Evolutionary conservation across 2,797 vertebrate genomes (phyloP).

Genomic region (Zenarchopterus dispar): DNA sequence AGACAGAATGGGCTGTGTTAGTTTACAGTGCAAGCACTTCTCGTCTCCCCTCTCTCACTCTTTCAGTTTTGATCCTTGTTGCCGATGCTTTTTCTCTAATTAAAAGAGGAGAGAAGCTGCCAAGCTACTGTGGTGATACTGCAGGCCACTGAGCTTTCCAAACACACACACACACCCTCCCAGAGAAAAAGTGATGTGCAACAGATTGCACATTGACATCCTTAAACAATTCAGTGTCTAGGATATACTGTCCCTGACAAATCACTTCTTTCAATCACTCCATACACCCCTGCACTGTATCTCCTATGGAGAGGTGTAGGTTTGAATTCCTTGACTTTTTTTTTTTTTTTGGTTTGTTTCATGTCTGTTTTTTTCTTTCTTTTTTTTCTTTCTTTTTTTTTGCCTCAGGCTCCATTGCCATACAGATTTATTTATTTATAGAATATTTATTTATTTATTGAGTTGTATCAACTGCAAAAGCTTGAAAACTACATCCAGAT

Average conservation of each 20-base stretch:
- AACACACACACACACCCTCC: slow-evolving; percentile 2
- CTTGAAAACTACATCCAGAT: slow-evolving; percentile 11
- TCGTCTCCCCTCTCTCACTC: slow-evolving; percentile 32
- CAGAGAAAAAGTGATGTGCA: slow-evolving; percentile 17
- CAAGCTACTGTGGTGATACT: slow-evolving; percentile 69
- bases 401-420: slow-evolving; percentile 50
- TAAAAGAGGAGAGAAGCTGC: slow-evolving; percentile 73
- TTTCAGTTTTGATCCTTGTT: slow-evolving; percentile 64
- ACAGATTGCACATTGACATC: slow-evolving; percentile 53
- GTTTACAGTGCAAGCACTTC: slow-evolving; percentile 48
- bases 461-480: slow-evolving; percentile 23
- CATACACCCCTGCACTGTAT: slow-evolving; percentile 53
- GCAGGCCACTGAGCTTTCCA: slow-evolving; percentile 55
- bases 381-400: slow-evolving; percentile 16
- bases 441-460: slow-evolving; percentile 54
- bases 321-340: slow-evolving; percentile 55
- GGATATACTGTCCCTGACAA: slow-evolving; percentile 57
- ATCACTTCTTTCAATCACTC: slow-evolving; percentile 59
- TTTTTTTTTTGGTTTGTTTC: too few relatives aligned
- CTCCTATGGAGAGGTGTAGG: slow-evolving; percentile 59
- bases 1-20: slow-evolving; percentile 18
- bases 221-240: slow-evolving; percentile 63
- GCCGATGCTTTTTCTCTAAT: slow-evolving; percentile 78
- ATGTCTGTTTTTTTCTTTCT: too few relatives aligned
- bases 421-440: slow-evolving; percentile 47